These are phyloP conservation scores for Drosophila quadrilineata DNA, from an alignment of 1,140 invertebrate genomes.

Conservation along the genomic window DNA sequence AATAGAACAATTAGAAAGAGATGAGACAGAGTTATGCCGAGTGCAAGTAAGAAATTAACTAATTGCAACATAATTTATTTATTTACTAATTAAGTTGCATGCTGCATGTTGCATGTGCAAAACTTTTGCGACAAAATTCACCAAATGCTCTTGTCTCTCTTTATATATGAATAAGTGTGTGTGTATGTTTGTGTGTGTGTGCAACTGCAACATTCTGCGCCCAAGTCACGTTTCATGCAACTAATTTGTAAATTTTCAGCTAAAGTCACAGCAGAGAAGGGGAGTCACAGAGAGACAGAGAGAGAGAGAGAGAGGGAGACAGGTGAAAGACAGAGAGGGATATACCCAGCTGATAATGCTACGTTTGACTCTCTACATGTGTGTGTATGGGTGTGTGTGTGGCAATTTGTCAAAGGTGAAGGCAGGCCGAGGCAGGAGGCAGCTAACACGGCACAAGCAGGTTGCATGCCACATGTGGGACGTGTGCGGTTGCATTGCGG, in stretches of 20 bases:
- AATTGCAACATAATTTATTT: conserved; percentile 68
- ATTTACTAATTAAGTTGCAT: conserved; percentile 73
- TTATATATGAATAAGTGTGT: no score
- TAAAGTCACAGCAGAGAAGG: conserved; percentile 22
- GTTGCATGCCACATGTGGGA: conserved; percentile 68
- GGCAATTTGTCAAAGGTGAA: conserved; percentile 69
- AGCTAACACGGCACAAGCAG: conserved; percentile 13
- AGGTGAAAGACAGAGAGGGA: not conserved
- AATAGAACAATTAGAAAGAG: no score
- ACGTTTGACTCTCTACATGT: not conserved
- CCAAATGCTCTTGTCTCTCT: no score
- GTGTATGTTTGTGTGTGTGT: no score
- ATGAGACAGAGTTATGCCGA: not conserved
- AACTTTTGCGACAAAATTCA: conserved; percentile 44
- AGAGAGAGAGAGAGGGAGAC: conserved; percentile 34
- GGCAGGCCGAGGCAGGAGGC: not conserved
- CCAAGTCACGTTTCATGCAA: conserved; percentile 72
- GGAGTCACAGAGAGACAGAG: conserved; percentile 10
- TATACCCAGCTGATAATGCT: conserved; percentile 7
- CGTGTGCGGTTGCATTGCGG: conserved; percentile 70
- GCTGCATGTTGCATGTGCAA: no score
- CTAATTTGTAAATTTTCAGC: conserved; percentile 76
- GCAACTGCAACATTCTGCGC: conserved; percentile 41
- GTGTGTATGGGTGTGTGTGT: conserved; percentile 5
- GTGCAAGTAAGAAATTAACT: conserved; percentile 31